These are phyloP conservation scores for Ameiurus melas DNA, from an alignment of 2,113 vertebrate genomes.

Conservation along the genomic window DNA sequence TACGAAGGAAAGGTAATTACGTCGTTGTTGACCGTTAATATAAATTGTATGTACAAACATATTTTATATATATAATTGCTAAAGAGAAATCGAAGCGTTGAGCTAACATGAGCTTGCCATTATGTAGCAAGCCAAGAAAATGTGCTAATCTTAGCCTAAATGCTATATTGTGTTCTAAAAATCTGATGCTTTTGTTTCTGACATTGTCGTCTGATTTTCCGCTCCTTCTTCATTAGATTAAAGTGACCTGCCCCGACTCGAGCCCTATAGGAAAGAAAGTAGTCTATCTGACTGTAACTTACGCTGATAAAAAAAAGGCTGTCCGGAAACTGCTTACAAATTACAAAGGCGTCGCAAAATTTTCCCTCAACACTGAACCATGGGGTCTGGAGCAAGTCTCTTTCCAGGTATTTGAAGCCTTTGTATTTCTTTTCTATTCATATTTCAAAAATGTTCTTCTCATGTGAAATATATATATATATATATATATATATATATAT, in stretches of 20 bases:
- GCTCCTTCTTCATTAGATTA: conserved; percentile 57
- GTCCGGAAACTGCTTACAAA: conserved; percentile 56
- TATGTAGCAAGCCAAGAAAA: not conserved
- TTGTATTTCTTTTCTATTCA: too few relatives aligned
- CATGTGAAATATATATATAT: too few relatives aligned
- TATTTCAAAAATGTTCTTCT: not conserved
- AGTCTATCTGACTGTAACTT: conserved; percentile 47
- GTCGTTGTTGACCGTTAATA: not conserved
- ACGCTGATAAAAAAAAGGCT: not conserved
- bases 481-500: not conserved
- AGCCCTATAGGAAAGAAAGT: conserved; percentile 48
- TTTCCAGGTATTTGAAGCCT: conserved; percentile 54
- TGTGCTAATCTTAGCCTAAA: not conserved
- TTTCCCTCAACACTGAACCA: conserved; percentile 64
- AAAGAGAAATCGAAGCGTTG: not conserved
- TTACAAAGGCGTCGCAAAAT: conserved; percentile 59
- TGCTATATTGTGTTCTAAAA: not conserved
- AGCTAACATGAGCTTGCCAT: not conserved
- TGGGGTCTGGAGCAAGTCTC: conserved; percentile 44
- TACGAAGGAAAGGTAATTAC: not conserved
- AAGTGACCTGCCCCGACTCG: conserved; percentile 51
- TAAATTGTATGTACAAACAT: not conserved
- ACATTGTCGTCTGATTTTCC: not conserved
- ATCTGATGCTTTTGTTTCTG: not conserved
- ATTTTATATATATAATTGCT: too few relatives aligned